phyloP scores from a whole-genome alignment of 2,113 vertebrate genomes.

The Callocephalon fimbriatum region DNA sequence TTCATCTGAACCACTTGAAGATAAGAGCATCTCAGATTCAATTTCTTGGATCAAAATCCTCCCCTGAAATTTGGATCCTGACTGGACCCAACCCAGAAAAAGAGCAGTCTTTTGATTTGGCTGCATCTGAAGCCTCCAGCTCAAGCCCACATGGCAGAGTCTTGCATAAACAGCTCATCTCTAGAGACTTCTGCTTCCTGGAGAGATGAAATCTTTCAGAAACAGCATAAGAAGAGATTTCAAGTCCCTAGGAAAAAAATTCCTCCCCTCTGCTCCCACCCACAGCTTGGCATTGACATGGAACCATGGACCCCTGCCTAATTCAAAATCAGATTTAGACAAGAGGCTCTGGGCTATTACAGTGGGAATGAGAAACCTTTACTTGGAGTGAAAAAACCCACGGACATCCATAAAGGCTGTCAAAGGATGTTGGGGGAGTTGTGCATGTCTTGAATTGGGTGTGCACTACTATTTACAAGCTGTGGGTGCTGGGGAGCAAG shows the following conservation, averaged over 20 bases:
- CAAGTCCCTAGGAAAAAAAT: slow-evolving; percentile 37
- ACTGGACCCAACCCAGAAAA: neutral
- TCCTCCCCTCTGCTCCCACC: neutral
- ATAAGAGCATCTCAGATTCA: slow-evolving; percentile 25
- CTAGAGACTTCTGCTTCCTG: slow-evolving; percentile 22
- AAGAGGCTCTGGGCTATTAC: neutral
- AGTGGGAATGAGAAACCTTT: neutral
- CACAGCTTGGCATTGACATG: slow-evolving; percentile 5
- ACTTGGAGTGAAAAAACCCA: neutral
- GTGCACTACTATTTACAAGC: neutral
- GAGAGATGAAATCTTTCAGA: slow-evolving; percentile 65
- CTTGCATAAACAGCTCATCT: slow-evolving; percentile 52
- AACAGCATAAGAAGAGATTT: slow-evolving; percentile 19
- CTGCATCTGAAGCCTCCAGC: slow-evolving; percentile 19
- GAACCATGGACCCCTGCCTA: slow-evolving; percentile 19
- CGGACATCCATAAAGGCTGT: neutral
- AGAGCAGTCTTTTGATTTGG: slow-evolving; percentile 3
- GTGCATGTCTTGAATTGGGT: neutral
- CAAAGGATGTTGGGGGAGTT: neutral
- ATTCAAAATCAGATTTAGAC: slow-evolving; percentile 38
- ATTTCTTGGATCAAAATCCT: slow-evolving; percentile 12
- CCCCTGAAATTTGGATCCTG: slow-evolving; percentile 11
- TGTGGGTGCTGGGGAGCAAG: neutral
- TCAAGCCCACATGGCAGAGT: neutral
- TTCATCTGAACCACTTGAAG: slow-evolving; percentile 45